Evolutionary conservation across 1,140 invertebrate genomes (phyloP).

Genomic region (Trachelipus rathkii): DNA sequence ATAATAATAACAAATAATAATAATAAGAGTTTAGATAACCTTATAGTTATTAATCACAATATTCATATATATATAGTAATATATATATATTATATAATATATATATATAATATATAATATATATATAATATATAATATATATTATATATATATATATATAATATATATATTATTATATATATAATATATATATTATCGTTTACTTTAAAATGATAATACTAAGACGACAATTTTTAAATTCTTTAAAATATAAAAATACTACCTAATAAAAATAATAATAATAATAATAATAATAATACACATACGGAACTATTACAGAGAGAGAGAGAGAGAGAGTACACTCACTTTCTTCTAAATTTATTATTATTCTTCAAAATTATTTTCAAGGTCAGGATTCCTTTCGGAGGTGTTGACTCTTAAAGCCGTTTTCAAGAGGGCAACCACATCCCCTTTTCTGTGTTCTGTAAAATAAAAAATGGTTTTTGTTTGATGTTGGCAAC

Average conservation of each 20-base stretch:
- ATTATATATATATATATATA: conserved; percentile 8
- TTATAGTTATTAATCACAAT: neutral
- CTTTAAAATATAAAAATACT: neutral
- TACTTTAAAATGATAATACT: neutral
- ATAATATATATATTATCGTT: neutral
- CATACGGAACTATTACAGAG: neutral
- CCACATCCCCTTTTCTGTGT: conserved; percentile 28
- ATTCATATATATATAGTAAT: neutral
- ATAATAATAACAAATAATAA: too few species aligned
- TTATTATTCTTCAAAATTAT: neutral
- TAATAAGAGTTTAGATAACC: too few species aligned
- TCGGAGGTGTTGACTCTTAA: conserved; percentile 27
- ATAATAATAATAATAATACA: neutral
- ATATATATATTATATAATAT: neutral
- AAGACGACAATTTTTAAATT: neutral
- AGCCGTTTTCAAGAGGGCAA: conserved; percentile 29
- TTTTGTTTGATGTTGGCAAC: too few species aligned
- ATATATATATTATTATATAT: conserved; percentile 10
- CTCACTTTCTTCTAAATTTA: neutral
- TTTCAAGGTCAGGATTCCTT: neutral
- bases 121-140: conserved; percentile 11
- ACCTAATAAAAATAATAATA: neutral
- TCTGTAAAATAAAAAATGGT: conserved; percentile 19
- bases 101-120: conserved; percentile 11
- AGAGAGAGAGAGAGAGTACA: too few species aligned